Evolutionary conservation across 1,140 invertebrate genomes (phyloP).

Genomic region (Pogonognathellus flavescens): DNA sequence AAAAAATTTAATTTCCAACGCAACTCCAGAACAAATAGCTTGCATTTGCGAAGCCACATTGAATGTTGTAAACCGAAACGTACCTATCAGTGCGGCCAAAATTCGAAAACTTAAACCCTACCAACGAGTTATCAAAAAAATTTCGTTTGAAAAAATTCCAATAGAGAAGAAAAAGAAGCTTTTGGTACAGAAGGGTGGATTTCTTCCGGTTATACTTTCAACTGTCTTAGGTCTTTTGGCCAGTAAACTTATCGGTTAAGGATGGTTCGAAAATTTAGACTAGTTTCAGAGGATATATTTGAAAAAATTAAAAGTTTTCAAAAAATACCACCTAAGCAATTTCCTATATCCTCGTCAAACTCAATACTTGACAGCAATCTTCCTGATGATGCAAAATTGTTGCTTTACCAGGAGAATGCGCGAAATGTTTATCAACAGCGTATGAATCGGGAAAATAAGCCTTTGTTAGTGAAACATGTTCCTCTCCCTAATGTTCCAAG

Average conservation of each 20-base stretch:
- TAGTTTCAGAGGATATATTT: background rate
- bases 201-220: background rate
- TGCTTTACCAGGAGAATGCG: too few relatives aligned
- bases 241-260: background rate
- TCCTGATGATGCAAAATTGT: background rate
- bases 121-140: background rate
- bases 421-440: background rate
- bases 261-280: background rate
- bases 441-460: background rate
- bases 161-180: background rate
- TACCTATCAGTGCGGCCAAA: background rate
- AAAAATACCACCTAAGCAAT: background rate
- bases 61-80: background rate
- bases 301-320: background rate
- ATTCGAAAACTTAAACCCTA: background rate
- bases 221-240: background rate
- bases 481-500: too few relatives aligned
- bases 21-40: background rate
- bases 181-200: background rate
- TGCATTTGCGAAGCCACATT: background rate
- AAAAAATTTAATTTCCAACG: background rate
- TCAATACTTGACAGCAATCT: background rate
- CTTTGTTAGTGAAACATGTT: too few relatives aligned
- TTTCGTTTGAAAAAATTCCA: background rate
- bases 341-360: background rate